phyloP scores from a whole-genome alignment of 2,113 vertebrate genomes.

The Ptilonorhynchus violaceus region DNA sequence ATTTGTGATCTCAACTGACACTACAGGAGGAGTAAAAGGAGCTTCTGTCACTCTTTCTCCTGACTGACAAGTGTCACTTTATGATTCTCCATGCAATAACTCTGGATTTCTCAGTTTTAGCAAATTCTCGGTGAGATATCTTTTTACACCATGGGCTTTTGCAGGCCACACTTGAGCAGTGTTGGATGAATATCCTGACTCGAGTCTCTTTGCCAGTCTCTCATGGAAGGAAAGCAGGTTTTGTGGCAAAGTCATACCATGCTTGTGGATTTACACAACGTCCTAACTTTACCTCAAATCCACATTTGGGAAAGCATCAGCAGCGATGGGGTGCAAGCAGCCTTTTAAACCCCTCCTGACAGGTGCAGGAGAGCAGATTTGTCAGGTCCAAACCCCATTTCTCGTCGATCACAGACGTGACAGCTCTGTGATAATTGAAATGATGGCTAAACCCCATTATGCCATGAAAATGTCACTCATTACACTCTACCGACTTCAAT shows the following conservation, averaged over 20 bases:
- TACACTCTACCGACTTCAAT: neutral
- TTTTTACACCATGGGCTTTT: neutral
- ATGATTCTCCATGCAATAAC: neutral
- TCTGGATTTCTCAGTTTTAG: neutral
- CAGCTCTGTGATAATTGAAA: neutral
- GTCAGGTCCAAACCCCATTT: neutral
- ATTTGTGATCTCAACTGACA: neutral
- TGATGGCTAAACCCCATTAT: neutral
- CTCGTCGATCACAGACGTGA: neutral
- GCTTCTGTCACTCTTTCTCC: neutral
- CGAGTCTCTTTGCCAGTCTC: neutral
- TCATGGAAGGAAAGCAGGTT: neutral
- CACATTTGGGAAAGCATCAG: neutral
- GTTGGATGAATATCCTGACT: neutral
- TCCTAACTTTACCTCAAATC: neutral
- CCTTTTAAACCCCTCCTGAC: neutral
- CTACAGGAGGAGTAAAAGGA: neutral
- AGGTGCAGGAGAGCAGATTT: neutral
- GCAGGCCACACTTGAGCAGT: neutral
- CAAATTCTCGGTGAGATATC: neutral
- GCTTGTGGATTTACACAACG: neutral
- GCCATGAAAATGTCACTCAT: slow-evolving; percentile 5
- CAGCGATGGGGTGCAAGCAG: neutral
- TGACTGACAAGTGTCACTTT: neutral
- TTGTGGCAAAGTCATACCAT: neutral